Base-by-base conservation (phyloP, 2,888 invertebrate genomes). In the Cyclophora punctaria region DNA sequence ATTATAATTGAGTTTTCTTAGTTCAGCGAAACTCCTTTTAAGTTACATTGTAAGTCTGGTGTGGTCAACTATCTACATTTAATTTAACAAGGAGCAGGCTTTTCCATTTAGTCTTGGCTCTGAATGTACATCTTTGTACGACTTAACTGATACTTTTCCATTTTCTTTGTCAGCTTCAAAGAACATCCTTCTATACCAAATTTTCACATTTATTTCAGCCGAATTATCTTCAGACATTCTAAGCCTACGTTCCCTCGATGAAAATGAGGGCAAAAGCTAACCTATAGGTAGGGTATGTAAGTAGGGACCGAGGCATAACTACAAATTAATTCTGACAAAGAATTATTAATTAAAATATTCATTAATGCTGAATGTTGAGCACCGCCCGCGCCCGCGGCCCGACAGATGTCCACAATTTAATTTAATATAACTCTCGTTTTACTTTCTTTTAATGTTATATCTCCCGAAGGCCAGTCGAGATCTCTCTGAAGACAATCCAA, bases 341-440 rank as follows among this genome's bases (percentile, higher is more conserved):
- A 69, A 70, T 72, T 64, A 68, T 66, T 71, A 71, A 73, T 74
- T 73, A 65, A 79, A 76, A 73, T 78, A 82, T 81, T 83, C 75
- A 81, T 82, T 79, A 79, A 78, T 77, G 70, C 72, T 56, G 63
- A 78, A 78, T 74, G 71, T 71, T 69, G 33, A 34, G 3, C 44
- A 5, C 34, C 20, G 44, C 44, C 5, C 37, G 37, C 37, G 4
- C 37, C 37, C 4, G 37, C 37, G 37, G 37, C 37, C 2, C 81
- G 76, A 80, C 83, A 83, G 83, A 83, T 84, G 83, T 83, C 81
- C 80, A 67, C 72, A 77, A 78, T 79, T 83, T 79, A 80, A 84
- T 81, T 81, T 81, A 76, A 83, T 77, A 75, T 77, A 69, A 76
- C 67, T 63, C 69, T 64, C 72, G 73, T 76, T 73, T 73, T 65